Base-by-base conservation (phyloP, 2,113 vertebrate species). In the Varanus salvator region DNA sequence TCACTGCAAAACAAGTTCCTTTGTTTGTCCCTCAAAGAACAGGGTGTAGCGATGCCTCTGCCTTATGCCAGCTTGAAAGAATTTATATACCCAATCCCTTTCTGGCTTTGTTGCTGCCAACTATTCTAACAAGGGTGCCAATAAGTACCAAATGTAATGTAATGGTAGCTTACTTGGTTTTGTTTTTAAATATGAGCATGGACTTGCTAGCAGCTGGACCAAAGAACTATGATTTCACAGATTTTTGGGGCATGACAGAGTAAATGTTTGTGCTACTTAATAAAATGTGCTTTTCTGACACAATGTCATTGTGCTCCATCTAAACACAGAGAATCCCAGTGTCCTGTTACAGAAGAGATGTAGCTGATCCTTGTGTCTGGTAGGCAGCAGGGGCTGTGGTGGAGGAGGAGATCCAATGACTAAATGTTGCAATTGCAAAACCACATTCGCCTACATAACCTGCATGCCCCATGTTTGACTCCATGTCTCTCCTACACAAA, bases 11-110 rank as follows among this genome's bases (percentile, higher is more conserved):
- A 66, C 21, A 84, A 72, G 76, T 72, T 85, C 34, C 27, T 85
- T 91, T 80, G 23, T 71, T 88, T 81, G 29, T 50, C 86, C 81
- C 38, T 25, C 54, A 29, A 84, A 91, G 82, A 88, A 72, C 38
- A 88, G 48, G 52, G 64, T 75, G 72, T 34, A 27, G 31, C 31
- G 34, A 8, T 60, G 23, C 38, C 34, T 57, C 50, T 48, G 64
- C 74, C 54, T 87, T 64, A 84, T 84, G 72, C 50, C 80, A 60
- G 60, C 48, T n/a, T 85, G 27, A 71, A 57, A 50, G 75, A 88
- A 78, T 91, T 77, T 23, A 72, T 87, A 21, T 21, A 68, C 57
- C 81, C 64, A 52, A 84, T 54, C 57, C 74, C 19, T n/a, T 29
- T 54, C 21, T 84, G 48, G 80, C 86, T 69, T 52, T 17, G 57